These are phyloP conservation scores for Mythimna ferrago DNA, from an alignment of 2,888 invertebrate genomes.

Conservation along the genomic window DNA sequence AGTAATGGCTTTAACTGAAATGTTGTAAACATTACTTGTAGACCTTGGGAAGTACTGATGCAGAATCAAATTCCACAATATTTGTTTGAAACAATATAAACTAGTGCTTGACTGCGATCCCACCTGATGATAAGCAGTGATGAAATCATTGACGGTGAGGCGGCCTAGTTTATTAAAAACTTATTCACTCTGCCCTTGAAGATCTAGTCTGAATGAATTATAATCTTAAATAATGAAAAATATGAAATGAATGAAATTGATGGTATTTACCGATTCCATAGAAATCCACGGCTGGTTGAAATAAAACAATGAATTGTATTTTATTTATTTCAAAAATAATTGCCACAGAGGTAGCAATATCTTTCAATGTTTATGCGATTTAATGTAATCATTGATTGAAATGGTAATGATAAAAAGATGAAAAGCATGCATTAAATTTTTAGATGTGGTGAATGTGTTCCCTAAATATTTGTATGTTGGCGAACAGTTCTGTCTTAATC, in stretches of 20 bases:
- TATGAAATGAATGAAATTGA: constrained; percentile 22
- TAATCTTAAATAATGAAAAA: constrained; percentile 2
- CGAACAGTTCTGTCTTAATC: not conserved
- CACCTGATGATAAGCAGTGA: too few relatives aligned
- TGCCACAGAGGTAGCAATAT: not conserved
- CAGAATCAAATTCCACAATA: not conserved
- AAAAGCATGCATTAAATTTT: not conserved
- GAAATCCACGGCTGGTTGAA: constrained; percentile 46
- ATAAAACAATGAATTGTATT: constrained; percentile 24
- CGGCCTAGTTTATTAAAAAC: too few relatives aligned
- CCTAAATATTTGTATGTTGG: not conserved
- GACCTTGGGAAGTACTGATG: not conserved
- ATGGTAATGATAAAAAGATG: not conserved
- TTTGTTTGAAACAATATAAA: too few relatives aligned
- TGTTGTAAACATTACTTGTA: not conserved
- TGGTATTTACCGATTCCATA: constrained; percentile 30
- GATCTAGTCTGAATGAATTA: not conserved
- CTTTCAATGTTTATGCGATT: not conserved
- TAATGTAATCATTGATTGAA: not conserved
- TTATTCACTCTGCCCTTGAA: too few relatives aligned
- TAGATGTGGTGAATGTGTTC: too few relatives aligned
- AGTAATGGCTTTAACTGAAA: not conserved
- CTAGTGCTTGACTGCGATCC: too few relatives aligned
- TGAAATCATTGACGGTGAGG: too few relatives aligned
- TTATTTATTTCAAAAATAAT: constrained; percentile 17